Evolutionary conservation across 2,113 vertebrate genomes (phyloP).

Genomic region (Grammomys surdaster): DNA sequence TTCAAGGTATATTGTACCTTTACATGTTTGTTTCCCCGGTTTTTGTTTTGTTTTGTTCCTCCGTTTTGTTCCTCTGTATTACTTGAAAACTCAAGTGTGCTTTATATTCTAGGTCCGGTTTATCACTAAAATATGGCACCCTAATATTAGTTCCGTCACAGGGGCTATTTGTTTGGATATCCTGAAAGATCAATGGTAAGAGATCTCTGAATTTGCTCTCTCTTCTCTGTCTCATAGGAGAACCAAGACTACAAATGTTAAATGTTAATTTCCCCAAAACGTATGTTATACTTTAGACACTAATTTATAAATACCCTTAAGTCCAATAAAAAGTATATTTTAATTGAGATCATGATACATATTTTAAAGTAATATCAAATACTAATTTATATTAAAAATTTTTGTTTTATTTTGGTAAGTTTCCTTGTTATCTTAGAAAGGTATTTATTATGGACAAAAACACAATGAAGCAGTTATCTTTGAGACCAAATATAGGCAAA

Average conservation of each 20-base stretch:
- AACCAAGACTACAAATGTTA: constrained; percentile 48
- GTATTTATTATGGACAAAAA: constrained; percentile 29
- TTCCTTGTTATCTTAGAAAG: constrained; percentile 50
- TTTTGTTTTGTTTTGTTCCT: background rate
- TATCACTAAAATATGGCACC: constrained; percentile 99
- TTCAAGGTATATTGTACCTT: constrained; percentile 51
- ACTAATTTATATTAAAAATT: constrained; percentile 32
- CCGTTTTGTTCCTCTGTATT: constrained; percentile 62
- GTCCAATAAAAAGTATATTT: constrained; percentile 42
- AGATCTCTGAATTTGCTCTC: constrained; percentile 71
- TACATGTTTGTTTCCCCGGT: background rate
- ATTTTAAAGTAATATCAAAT: background rate
- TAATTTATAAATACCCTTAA: constrained; percentile 13
- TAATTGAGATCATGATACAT: background rate
- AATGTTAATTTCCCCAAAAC: constrained; percentile 17
- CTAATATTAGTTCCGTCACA: constrained; percentile 99
- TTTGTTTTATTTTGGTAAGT: constrained; percentile 54
- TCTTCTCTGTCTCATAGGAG: constrained; percentile 37
- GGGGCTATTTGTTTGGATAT: constrained; percentile 99
- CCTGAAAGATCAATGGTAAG: constrained; percentile 99
- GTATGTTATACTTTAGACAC: constrained; percentile 6
- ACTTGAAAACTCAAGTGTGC: constrained; percentile 72
- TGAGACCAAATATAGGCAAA: background rate
- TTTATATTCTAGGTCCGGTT: constrained; percentile 95
- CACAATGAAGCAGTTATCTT: background rate